phyloP scores from a whole-genome alignment of 1,140 invertebrate genomes.

The Orchestia grillus region DNA sequence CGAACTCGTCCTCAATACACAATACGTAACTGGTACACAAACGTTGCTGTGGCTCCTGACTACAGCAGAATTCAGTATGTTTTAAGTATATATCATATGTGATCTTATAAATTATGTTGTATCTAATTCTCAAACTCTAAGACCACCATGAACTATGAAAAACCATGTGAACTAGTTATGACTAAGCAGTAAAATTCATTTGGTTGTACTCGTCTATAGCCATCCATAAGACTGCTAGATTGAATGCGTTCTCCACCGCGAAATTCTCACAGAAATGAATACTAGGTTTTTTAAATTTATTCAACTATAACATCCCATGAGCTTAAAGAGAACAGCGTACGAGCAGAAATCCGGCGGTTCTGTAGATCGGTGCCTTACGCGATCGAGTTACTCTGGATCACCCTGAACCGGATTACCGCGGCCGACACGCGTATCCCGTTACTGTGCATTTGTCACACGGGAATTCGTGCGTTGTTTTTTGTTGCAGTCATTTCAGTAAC shows the following conservation, averaged over 20 bases:
- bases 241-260: neutral
- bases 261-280: neutral
- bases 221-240: neutral
- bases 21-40: too few relatives aligned
- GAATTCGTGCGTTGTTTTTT: neutral
- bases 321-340: neutral
- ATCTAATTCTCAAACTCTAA: too few relatives aligned
- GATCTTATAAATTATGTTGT: too few relatives aligned
- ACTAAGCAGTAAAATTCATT: too few relatives aligned
- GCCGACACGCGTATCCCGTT: neutral
- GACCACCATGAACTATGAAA: too few relatives aligned
- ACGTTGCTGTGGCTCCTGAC: too few relatives aligned
- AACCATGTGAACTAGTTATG: too few relatives aligned
- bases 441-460: neutral
- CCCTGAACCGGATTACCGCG: neutral
- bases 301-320: neutral
- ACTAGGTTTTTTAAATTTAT: neutral
- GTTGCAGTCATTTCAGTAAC: neutral
- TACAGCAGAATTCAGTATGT: too few relatives aligned
- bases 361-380: neutral
- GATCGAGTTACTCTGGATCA: neutral
- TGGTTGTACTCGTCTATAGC: too few relatives aligned
- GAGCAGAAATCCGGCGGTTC: neutral
- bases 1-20: too few relatives aligned
- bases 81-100: too few relatives aligned